These are phyloP conservation scores for Caerostris extrusa DNA, from an alignment of 1,140 invertebrate species.

Conservation along the genomic window DNA sequence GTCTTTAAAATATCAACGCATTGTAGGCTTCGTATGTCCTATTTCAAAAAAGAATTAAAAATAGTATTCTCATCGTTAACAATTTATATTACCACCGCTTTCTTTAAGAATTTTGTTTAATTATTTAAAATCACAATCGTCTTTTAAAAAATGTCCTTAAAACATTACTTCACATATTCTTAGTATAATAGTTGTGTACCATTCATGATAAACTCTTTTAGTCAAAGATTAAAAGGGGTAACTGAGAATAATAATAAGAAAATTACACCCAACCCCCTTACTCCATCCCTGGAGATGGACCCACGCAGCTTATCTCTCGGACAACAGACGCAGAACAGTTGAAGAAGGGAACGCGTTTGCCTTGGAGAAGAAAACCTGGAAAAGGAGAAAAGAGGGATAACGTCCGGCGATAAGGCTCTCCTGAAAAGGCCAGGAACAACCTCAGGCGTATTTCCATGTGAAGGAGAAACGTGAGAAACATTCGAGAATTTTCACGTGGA, in stretches of 20 bases:
- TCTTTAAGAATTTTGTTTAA: too few species aligned
- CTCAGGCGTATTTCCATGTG: neutral
- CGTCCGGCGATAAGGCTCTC: neutral
- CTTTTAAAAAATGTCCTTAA: too few species aligned
- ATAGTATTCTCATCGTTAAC: too few species aligned
- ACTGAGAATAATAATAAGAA: neutral
- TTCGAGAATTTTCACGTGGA: neutral
- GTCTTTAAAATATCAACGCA: too few species aligned
- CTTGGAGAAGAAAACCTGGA: neutral
- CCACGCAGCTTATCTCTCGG: conserved; percentile 28
- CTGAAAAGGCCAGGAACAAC: neutral
- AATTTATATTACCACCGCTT: too few species aligned
- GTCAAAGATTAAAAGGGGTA: too few species aligned
- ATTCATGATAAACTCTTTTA: too few species aligned
- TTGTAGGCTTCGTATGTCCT: too few species aligned
- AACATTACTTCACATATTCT: too few species aligned
- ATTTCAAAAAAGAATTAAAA: too few species aligned
- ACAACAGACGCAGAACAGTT: neutral
- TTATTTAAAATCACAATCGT: too few species aligned
- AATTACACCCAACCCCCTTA: neutral
- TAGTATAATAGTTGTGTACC: too few species aligned
- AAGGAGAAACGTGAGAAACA: neutral
- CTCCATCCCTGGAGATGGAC: neutral
- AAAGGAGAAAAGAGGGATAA: neutral
- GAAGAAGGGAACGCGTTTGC: neutral